Conservation (phyloP, 2,797 vertebrate genomes). For the Stomatorhinus walkeri region DNA sequence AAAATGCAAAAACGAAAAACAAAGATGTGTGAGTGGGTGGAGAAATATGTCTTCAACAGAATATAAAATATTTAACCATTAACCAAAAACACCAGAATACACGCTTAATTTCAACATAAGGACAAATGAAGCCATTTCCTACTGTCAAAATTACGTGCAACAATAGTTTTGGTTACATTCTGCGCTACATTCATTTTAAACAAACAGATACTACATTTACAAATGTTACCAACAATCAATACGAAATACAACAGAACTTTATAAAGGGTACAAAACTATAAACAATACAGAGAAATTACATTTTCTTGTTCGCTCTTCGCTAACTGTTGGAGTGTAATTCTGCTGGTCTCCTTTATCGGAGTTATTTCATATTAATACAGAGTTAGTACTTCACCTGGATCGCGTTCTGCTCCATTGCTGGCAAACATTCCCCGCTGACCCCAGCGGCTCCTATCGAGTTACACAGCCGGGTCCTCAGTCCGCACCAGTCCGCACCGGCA, state of each 20-base stretch:
- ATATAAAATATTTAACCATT: conserved; percentile 14
- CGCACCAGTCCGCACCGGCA: neutral
- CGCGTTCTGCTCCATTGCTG: conserved; percentile 16
- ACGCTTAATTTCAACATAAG: neutral
- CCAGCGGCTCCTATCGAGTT: conserved; percentile 17
- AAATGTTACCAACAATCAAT: neutral
- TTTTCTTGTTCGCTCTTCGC: neutral
- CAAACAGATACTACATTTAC: neutral
- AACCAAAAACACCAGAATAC: neutral
- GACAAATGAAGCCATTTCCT: neutral
- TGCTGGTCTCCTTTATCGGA: neutral
- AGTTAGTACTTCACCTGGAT: conserved; percentile 18
- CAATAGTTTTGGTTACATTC: neutral
- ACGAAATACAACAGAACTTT: neutral
- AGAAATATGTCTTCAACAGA: neutral
- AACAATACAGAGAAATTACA: neutral
- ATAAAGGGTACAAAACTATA: neutral
- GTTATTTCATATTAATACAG: conserved; percentile 3
- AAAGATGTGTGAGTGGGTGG: neutral
- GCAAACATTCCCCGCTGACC: neutral
- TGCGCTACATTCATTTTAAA: neutral
- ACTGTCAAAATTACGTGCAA: neutral
- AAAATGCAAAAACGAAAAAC: neutral
- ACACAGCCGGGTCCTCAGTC: conserved; percentile 22
- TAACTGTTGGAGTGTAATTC: neutral